phyloP scores from a whole-genome alignment of 2,888 invertebrate genomes.

The Lochmaea crataegi region DNA sequence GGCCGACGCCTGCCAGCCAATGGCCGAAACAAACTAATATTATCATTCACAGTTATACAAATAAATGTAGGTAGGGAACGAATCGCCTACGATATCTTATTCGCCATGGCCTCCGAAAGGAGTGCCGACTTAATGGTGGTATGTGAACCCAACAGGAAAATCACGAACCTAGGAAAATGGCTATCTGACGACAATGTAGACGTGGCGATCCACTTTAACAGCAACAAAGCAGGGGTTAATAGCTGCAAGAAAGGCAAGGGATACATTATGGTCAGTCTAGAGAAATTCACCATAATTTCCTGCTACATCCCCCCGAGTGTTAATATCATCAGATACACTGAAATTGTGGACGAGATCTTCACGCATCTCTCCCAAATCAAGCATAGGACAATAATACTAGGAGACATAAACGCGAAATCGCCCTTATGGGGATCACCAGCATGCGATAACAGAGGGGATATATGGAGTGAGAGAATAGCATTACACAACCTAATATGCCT shows the following conservation, averaged over 20 bases:
- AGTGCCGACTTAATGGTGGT: background rate
- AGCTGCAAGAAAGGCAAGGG: background rate
- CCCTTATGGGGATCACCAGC: background rate
- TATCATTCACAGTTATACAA: background rate
- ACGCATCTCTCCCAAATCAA: background rate
- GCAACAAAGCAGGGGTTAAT: conserved; percentile 4
- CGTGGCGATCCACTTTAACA: conserved; percentile 17
- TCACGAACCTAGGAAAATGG: background rate
- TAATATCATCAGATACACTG: background rate
- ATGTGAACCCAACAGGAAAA: background rate
- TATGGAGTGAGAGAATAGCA: background rate
- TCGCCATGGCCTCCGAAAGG: conserved; percentile 6
- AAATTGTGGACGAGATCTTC: background rate
- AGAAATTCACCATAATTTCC: background rate
- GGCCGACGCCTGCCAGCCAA: background rate
- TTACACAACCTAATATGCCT: background rate
- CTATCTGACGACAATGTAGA: conserved; percentile 22
- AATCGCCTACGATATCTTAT: conserved; percentile 30
- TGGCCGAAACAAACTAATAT: background rate
- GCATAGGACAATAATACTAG: background rate
- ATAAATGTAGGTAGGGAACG: conserved; percentile 3
- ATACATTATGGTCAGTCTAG: background rate
- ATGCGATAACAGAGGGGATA: background rate
- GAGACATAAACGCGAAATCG: background rate
- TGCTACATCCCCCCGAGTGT: background rate